Conservation (phyloP, 2,113 vertebrate genomes). For the Heterochromis multidens region DNA sequence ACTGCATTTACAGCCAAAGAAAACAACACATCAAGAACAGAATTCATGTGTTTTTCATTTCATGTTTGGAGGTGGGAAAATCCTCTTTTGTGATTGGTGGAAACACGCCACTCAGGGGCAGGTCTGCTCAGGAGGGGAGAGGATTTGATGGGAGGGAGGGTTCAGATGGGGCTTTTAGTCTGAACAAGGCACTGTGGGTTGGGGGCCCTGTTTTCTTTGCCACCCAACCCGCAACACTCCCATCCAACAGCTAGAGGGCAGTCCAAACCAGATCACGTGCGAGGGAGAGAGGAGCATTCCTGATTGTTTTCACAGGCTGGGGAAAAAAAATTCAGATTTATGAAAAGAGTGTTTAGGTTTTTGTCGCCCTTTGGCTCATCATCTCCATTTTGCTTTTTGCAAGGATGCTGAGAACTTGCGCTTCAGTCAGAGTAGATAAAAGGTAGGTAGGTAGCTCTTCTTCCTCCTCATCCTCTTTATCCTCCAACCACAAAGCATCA, state of each 20-base stretch:
- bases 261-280: slow-evolving; percentile 28
- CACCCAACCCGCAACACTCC: slow-evolving; percentile 37
- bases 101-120: slow-evolving; percentile 7
- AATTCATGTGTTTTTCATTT: slow-evolving; percentile 11
- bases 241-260: slow-evolving; percentile 55
- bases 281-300: slow-evolving; percentile 15
- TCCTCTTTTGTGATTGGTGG: slow-evolving; percentile 45
- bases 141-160: slow-evolving; percentile 15
- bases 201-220: slow-evolving; percentile 34
- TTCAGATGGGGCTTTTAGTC: slow-evolving; percentile 56
- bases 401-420: slow-evolving; percentile 48
- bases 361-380: slow-evolving; percentile 20
- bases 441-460: slow-evolving; percentile 51
- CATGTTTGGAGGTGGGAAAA: slow-evolving; percentile 1
- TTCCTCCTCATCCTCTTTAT: slow-evolving; percentile 54
- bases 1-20: slow-evolving; percentile 21
- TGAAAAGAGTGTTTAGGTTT: background rate
- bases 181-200: slow-evolving; percentile 74
- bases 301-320: slow-evolving; percentile 28
- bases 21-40: slow-evolving; percentile 1
- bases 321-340: background rate
- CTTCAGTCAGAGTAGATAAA: slow-evolving; percentile 56
- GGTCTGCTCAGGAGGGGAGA: slow-evolving; percentile 9
- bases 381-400: slow-evolving; percentile 15
- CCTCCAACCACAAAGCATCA: slow-evolving; percentile 55